Conservation (phyloP, 2,888 invertebrate genomes). For the Belgica antarctica region DNA sequence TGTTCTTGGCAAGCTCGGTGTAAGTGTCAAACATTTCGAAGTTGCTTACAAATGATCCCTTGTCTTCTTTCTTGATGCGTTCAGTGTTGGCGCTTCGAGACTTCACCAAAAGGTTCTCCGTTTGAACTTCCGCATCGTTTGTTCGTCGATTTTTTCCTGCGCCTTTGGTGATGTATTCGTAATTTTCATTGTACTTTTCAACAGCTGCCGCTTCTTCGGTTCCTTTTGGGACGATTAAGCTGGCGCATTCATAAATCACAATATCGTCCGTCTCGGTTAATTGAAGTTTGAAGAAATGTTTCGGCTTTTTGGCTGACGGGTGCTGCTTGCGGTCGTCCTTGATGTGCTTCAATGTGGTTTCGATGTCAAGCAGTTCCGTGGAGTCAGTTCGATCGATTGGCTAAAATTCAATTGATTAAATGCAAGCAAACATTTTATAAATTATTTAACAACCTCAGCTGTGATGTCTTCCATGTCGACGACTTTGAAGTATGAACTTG, state of each 20-base stretch:
- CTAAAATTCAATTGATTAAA: too few relatives aligned
- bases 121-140: conserved; percentile 69
- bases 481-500: too few relatives aligned
- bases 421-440: neutral
- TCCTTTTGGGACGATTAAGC: conserved; percentile 62
- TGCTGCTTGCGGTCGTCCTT: conserved; percentile 26
- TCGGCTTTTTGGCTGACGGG: conserved; percentile 21
- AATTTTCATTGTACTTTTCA: conserved; percentile 64
- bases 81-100: conserved; percentile 63
- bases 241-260: conserved; percentile 64
- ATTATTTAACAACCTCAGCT: conserved; percentile 25
- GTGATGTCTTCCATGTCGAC: conserved; percentile 39
- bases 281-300: conserved; percentile 59
- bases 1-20: conserved; percentile 53
- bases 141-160: conserved; percentile 67
- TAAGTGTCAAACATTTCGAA: conserved; percentile 79
- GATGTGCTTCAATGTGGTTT: conserved; percentile 17
- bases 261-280: conserved; percentile 67
- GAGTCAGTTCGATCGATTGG: conserved; percentile 18
- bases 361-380: conserved; percentile 28
- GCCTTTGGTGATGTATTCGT: conserved; percentile 66
- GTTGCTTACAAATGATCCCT: conserved; percentile 66
- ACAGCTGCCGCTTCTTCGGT: conserved; percentile 60
- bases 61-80: conserved; percentile 59
- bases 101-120: conserved; percentile 62